These are phyloP conservation scores for Amphimallon solstitiale DNA, from an alignment of 2,888 invertebrate genomes.

Conservation along the genomic window DNA sequence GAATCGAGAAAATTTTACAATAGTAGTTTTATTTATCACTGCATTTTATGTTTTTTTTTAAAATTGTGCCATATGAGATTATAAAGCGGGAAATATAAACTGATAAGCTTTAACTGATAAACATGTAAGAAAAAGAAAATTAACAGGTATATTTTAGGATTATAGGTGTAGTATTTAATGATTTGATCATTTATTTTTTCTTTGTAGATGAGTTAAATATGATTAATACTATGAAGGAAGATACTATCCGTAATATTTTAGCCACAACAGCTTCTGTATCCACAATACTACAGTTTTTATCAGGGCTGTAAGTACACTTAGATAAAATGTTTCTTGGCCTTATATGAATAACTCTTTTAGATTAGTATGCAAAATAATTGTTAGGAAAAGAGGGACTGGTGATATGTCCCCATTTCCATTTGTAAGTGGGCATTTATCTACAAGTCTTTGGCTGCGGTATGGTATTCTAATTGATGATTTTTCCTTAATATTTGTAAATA, in stretches of 20 bases:
- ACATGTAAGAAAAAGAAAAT: neutral
- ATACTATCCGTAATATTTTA: constrained; percentile 50
- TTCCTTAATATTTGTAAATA: constrained; percentile 79
- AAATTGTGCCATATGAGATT: neutral
- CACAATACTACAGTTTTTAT: constrained; percentile 84
- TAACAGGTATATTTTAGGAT: neutral
- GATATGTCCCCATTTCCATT: constrained; percentile 84
- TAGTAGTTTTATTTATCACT: no score
- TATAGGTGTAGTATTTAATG: neutral
- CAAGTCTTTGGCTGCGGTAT: constrained; percentile 83
- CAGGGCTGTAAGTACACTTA: constrained; percentile 78
- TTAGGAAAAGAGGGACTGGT: constrained; percentile 77
- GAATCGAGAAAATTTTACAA: no score
- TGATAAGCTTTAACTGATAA: constrained; percentile 4
- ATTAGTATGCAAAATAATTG: constrained; percentile 79
- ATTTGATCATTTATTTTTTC: neutral
- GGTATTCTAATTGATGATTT: constrained; percentile 77
- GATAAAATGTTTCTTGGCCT: constrained; percentile 23
- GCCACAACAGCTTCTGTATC: constrained; percentile 75
- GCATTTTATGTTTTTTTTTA: no score
- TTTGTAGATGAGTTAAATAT: neutral
- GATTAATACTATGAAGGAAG: constrained; percentile 2
- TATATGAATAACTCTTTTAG: constrained; percentile 64
- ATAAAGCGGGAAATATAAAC: constrained; percentile 24
- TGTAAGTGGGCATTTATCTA: constrained; percentile 79